Conservation (phyloP, 2,113 vertebrate species). For the Oreochromis tanganicae region DNA sequence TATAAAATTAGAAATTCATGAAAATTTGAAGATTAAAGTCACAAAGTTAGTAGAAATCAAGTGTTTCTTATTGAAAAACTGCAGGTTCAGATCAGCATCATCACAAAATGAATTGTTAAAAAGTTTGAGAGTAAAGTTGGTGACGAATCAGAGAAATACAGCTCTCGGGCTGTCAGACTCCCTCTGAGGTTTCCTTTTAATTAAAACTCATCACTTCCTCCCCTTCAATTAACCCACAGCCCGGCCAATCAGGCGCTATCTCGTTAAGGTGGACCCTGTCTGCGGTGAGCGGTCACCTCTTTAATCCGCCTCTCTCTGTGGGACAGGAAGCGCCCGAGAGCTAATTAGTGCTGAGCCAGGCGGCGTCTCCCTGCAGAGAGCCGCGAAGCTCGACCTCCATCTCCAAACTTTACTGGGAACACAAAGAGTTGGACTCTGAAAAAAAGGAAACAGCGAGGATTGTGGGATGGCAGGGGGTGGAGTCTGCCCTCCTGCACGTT, state of each 20-base stretch:
- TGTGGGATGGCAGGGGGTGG: neutral
- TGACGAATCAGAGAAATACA: neutral
- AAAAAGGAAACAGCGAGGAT: neutral
- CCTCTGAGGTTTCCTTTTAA: constrained; percentile 25
- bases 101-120: neutral
- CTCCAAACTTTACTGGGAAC: neutral
- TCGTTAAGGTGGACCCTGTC: constrained; percentile 17
- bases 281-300: constrained; percentile 12
- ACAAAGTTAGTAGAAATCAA: neutral
- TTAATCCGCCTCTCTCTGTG: constrained; percentile 30
- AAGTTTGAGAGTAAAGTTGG: neutral
- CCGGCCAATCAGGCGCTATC: constrained; percentile 49
- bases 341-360: constrained; percentile 34
- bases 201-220: constrained; percentile 24
- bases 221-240: constrained; percentile 47
- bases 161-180: neutral
- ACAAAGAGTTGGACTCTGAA: neutral
- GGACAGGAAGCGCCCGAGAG: constrained; percentile 23
- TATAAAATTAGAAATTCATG: neutral
- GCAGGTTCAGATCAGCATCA: neutral
- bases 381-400: constrained; percentile 10
- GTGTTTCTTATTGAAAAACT: neutral
- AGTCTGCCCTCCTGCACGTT: neutral
- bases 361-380: neutral
- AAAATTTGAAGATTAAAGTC: neutral